A percentile compares a stretch with the other conserved stretches of the same genome.
These are phyloP conservation scores for Zosterops lateralis DNA, from an alignment of 2,113 vertebrate genomes.

Conservation along the genomic window DNA sequence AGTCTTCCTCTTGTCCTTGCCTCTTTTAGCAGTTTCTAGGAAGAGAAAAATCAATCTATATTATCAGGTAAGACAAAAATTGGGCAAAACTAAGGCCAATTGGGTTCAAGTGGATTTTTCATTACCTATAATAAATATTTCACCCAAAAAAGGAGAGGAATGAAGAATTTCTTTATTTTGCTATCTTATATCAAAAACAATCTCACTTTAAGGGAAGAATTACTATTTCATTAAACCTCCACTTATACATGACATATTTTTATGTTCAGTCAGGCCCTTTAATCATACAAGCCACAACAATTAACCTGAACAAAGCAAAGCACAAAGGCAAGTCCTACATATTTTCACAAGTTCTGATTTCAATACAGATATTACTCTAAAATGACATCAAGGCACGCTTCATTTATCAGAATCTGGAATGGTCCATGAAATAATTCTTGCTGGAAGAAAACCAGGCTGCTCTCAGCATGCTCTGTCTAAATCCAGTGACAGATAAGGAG, in stretches of 20 bases:
- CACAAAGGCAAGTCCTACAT: neutral
- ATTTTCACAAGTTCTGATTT: neutral
- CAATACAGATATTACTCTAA: neutral
- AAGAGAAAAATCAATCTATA: neutral
- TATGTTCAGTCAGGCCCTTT: neutral
- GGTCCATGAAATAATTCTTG: neutral
- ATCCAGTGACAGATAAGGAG: neutral
- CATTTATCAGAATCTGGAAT: constrained; percentile 10
- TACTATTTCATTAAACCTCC: neutral
- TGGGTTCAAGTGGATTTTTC: neutral
- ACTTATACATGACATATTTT: neutral
- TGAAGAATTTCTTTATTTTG: neutral
- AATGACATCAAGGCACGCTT: neutral
- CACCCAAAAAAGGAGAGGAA: neutral
- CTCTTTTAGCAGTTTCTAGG: neutral
- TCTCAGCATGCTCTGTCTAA: neutral
- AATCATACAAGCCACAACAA: neutral
- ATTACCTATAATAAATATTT: neutral
- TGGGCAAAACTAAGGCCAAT: neutral
- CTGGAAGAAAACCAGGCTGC: neutral
- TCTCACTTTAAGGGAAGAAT: neutral
- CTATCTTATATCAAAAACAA: neutral
- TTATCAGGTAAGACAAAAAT: neutral
- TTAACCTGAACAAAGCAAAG: constrained; percentile 12
- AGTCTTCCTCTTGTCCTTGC: neutral